Base-by-base conservation (phyloP, 2,888 invertebrate genomes). In the Athalia circularis region DNA sequence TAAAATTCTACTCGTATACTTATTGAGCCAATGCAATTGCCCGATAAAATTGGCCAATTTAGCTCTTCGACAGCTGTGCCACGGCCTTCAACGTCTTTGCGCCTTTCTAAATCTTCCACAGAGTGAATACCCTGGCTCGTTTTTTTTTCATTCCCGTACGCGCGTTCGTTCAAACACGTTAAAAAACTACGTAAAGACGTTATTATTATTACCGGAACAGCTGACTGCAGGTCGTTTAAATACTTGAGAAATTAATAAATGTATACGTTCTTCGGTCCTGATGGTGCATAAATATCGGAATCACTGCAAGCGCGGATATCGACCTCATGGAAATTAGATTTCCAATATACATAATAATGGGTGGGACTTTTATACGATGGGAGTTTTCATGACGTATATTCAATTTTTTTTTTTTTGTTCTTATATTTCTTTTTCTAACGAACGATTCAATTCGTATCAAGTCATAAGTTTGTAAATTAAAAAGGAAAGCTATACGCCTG, bases 21-120 rank as follows among this genome's bases (percentile, higher is more conserved):
- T 72, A 72, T 72, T 72, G 72, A 59, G 47, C 59, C 45, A 72
- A 57, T 54, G 54, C 68, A 68, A 68, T 68, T 68, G 47, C 59
- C 48, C 59, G 72, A 72, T 72, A 59, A 72, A 72, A 72, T 72
- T 72, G 72, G 72, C 72, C 72, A 72, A 72, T 72, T 72, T 61
- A 72, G 59, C 48, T 68, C 68, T 68, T 68, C 68, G 68, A 68
- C 68, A 68, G 68, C 68, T 68, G 68, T 43, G 29, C 7, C 29
- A 7, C 8, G 15, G 64, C n/a, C 13, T 8, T 61, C n/a, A n/a
- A 15, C 50, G 13, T 15, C 50, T 67, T 67, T 50, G 45, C 67
- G 50, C 67, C 67, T 61, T 61, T 8, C n/a, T 13, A 54, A 8
- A 8, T 54, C n/a, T 54, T 3, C 54, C 4, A n/a, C 54, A 54